phyloP scores from a whole-genome alignment of 2,113 vertebrate species.

The Phodopus roborovskii region DNA sequence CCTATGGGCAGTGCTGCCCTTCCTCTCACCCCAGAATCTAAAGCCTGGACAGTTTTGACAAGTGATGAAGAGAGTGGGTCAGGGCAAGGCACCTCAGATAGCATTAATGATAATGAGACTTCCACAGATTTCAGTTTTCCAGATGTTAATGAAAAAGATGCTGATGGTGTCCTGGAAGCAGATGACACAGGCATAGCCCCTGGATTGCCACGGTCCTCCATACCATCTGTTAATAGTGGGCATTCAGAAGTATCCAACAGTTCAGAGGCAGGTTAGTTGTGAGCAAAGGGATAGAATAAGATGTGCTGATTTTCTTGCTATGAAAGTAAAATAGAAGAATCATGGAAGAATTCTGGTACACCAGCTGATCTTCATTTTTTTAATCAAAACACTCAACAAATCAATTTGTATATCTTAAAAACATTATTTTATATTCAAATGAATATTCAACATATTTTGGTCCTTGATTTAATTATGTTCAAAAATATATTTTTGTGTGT shows the following conservation, averaged over 20 bases:
- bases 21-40: slow-evolving; percentile 82
- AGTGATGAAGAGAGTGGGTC: slow-evolving; percentile 95
- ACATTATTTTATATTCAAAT: slow-evolving; percentile 22
- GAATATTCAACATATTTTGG: not conserved
- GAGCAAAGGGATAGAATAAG: slow-evolving; percentile 75
- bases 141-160: slow-evolving; percentile 90
- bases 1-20: slow-evolving; percentile 79
- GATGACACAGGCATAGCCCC: slow-evolving; percentile 90
- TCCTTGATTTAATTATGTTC: slow-evolving; percentile 46
- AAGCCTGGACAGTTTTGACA: slow-evolving; percentile 88
- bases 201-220: slow-evolving; percentile 85
- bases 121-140: slow-evolving; percentile 98
- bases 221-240: slow-evolving; percentile 84
- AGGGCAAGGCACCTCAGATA: slow-evolving; percentile 91
- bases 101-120: slow-evolving; percentile 95
- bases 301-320: slow-evolving; percentile 71
- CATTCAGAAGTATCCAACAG: slow-evolving; percentile 86
- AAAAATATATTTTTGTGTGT: slow-evolving; percentile 29
- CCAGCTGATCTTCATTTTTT: not conserved
- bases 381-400: slow-evolving; percentile 1
- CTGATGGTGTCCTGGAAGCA: slow-evolving; percentile 89
- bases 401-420: slow-evolving; percentile 40
- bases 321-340: slow-evolving; percentile 68
- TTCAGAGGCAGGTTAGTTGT: slow-evolving; percentile 91
- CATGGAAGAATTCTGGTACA: slow-evolving; percentile 53